phyloP scores from a whole-genome alignment of 2,888 invertebrate genomes.

The Bunonema sp. region DNA sequence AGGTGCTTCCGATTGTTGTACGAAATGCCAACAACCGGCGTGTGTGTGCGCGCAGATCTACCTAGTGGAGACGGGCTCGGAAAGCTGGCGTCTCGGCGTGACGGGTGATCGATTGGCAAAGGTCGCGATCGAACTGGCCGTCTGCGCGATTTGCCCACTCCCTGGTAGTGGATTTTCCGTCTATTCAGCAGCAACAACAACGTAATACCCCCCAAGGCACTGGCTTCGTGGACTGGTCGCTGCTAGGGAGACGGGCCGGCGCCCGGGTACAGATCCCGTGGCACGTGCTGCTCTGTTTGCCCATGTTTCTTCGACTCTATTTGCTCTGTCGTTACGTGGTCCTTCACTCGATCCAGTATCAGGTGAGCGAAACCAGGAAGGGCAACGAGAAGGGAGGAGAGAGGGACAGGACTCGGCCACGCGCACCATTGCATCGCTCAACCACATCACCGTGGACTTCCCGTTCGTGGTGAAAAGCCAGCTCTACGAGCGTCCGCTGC shows the following conservation, averaged over 20 bases:
- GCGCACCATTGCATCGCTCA: constrained; percentile 51
- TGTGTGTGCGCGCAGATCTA: no score
- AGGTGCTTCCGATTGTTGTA: no score
- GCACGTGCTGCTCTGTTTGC: constrained; percentile 66
- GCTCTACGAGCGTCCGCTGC: constrained; percentile 74
- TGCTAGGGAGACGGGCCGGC: constrained; percentile 10
- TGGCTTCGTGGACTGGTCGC: constrained; percentile 14
- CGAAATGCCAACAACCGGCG: no score
- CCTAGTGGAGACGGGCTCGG: constrained; percentile 99
- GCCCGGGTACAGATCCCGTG: constrained; percentile 11
- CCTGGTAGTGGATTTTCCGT: constrained; percentile 13
- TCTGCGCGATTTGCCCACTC: constrained; percentile 68
- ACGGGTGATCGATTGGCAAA: constrained; percentile 74
- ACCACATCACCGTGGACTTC: constrained; percentile 73
- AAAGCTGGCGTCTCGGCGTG: constrained; percentile 98
- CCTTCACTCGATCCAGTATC: constrained; percentile 89
- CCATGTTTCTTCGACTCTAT: constrained; percentile 97
- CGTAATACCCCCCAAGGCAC: constrained; percentile 6
- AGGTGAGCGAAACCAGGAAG: constrained; percentile 11
- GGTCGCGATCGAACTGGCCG: constrained; percentile 63
- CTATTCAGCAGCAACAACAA: not conserved
- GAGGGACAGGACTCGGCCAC: constrained; percentile 68
- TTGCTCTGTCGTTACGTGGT: constrained; percentile 97
- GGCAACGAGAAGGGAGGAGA: not conserved
- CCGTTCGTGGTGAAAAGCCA: constrained; percentile 85